Percentiles rank a stretch among this genome's conserved stretches.
Conservation (phyloP, 92 coral and sea anemone species). For the Meandrina meandrites region DNA sequence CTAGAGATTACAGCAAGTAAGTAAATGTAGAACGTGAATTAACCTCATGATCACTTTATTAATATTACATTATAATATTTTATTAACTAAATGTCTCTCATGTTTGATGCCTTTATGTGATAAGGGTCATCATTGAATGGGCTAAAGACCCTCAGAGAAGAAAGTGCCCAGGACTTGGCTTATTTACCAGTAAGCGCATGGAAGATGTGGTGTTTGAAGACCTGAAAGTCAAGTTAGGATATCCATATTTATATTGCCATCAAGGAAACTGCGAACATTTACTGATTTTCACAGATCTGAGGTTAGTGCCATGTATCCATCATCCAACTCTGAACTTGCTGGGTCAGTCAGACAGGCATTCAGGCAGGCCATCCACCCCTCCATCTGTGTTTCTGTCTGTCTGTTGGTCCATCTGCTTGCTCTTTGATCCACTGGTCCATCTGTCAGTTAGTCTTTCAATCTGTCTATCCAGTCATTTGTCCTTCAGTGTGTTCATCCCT, state of each 20-base stretch:
- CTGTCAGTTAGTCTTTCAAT: not conserved
- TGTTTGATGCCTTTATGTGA: not conserved
- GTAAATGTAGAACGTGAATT: not conserved
- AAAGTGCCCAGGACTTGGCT: constrained; percentile 64
- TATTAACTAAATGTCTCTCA: not conserved
- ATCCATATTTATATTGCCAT: constrained; percentile 91
- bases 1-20: constrained; percentile 94
- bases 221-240: constrained; percentile 80
- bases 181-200: constrained; percentile 71
- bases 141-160: constrained; percentile 70
- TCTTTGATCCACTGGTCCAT: too few species aligned
- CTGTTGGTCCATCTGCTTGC: not conserved
- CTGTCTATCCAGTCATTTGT: not conserved
- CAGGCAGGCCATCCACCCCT: not conserved
- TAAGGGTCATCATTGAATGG: constrained; percentile 86
- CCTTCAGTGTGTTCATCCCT: not conserved
- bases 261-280: constrained; percentile 97
- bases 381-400: not conserved
- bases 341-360: not conserved
- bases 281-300: constrained; percentile 85
- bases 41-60: too few species aligned
- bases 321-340: not conserved
- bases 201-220: constrained; percentile 82
- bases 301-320: constrained; percentile 49
- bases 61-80: too few species aligned